Conservation (phyloP, 37 sponge, comb jelly and placozoan species). For the Oopsacas minuta region DNA sequence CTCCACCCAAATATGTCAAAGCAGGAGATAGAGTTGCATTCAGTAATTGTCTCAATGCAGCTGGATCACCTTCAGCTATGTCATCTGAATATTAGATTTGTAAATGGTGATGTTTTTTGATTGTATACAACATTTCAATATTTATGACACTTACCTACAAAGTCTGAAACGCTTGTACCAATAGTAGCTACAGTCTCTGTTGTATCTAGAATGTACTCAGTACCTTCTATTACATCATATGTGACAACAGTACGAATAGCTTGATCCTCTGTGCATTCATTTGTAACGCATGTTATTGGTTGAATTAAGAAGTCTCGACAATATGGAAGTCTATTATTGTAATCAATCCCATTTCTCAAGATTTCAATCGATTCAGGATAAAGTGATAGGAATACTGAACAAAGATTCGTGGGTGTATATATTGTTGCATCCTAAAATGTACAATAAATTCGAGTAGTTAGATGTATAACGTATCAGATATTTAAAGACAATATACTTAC, state of each 20-base stretch:
- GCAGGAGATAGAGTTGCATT: background rate
- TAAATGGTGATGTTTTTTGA: background rate
- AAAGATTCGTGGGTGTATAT: background rate
- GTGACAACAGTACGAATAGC: background rate
- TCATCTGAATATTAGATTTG: no score
- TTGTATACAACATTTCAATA: background rate
- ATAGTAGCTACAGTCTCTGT: background rate
- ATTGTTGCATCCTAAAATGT: background rate
- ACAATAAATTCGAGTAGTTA: background rate
- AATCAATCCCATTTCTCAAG: background rate
- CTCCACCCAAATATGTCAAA: background rate
- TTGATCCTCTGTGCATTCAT: background rate
- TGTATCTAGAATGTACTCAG: background rate
- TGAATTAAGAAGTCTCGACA: background rate
- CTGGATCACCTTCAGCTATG: background rate
- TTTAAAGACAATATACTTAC: background rate
- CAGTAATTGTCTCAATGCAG: background rate
- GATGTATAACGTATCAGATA: background rate
- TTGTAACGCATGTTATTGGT: background rate
- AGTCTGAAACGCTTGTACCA: background rate
- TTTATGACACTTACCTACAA: background rate
- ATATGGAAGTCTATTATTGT: background rate
- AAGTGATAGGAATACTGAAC: background rate
- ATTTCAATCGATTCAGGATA: background rate
- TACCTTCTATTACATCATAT: background rate